These are phyloP conservation scores for Phortica okadai DNA, from an alignment of 2,888 invertebrate genomes.

Conservation along the genomic window DNA sequence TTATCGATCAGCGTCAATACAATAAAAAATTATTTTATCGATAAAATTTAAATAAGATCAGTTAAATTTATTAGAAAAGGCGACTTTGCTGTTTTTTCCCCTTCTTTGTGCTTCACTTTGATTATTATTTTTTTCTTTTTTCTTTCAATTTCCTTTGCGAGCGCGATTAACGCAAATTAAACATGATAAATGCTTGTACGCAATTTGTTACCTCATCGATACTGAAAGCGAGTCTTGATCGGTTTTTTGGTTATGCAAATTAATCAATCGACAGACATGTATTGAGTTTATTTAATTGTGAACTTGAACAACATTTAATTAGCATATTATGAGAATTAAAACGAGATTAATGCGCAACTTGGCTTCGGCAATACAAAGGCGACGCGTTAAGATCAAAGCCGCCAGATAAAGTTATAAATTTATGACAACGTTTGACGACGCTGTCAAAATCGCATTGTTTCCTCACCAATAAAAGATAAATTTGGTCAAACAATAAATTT, in stretches of 20 bases:
- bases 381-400: constrained; percentile 49
- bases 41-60: constrained; percentile 64
- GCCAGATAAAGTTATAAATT: constrained; percentile 59
- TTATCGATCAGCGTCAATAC: constrained; percentile 5
- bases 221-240: background rate
- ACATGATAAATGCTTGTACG: constrained; percentile 70
- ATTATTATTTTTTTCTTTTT: background rate
- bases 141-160: background rate
- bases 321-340: constrained; percentile 66
- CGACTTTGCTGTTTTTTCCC: background rate
- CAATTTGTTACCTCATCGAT: constrained; percentile 68
- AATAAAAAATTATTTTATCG: constrained; percentile 52
- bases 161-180: constrained; percentile 54
- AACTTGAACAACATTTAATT: constrained; percentile 53
- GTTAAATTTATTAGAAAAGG: constrained; percentile 38
- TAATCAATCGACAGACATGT: constrained; percentile 48
- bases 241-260: constrained; percentile 60
- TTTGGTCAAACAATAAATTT: constrained; percentile 55
- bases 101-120: background rate
- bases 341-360: constrained; percentile 54
- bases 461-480: constrained; percentile 52
- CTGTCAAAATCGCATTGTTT: constrained; percentile 55
- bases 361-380: background rate
- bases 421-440: constrained; percentile 57
- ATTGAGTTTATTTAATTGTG: constrained; percentile 35